Evolutionary conservation across 2,888 invertebrate genomes (phyloP).

Genomic region (Ophraella communa): DNA sequence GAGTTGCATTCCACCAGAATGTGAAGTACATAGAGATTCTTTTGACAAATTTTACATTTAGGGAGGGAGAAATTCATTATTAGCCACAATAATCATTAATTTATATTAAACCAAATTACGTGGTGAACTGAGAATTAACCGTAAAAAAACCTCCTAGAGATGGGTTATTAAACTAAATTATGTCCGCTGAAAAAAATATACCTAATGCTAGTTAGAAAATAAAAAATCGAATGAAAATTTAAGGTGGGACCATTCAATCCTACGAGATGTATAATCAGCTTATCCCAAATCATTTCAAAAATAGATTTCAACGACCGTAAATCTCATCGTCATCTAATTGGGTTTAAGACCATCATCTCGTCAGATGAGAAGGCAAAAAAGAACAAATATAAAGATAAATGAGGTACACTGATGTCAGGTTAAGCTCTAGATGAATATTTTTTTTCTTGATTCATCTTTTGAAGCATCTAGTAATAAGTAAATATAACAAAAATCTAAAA

Average conservation of each 20-base stretch:
- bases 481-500: no score
- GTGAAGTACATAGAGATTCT: no score
- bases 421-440: not conserved
- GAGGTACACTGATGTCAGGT: not conserved
- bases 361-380: not conserved
- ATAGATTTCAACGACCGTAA: slow-evolving; percentile 6
- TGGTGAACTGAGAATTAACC: no score
- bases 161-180: not conserved
- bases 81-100: no score
- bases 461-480: not conserved
- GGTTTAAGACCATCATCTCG: not conserved
- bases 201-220: not conserved
- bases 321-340: slow-evolving; percentile 6
- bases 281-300: slow-evolving; percentile 2
- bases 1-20: no score
- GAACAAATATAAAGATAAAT: not conserved
- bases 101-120: no score
- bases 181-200: not conserved
- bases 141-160: no score
- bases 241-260: not conserved
- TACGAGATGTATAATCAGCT: slow-evolving; percentile 1
- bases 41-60: no score
- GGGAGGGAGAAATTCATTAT: no score
- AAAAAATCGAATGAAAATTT: not conserved
- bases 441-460: not conserved